Evolutionary conservation across 2,888 invertebrate species (phyloP).

Genomic region (Drosophila trichaetosa): DNA sequence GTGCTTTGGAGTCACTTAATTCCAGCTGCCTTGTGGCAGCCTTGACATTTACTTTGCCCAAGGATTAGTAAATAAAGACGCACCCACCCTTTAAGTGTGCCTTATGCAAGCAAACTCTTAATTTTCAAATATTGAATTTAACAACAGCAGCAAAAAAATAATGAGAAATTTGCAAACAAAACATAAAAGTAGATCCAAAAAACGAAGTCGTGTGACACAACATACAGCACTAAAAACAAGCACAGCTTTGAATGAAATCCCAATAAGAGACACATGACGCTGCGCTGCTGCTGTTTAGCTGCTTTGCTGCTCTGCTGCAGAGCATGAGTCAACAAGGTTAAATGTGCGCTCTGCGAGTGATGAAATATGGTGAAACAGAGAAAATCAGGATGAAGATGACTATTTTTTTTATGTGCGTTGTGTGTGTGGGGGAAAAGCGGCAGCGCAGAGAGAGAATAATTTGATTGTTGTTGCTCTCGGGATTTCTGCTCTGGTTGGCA

Average conservation of each 20-base stretch:
- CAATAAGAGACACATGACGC: conserved; percentile 53
- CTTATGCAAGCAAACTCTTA: conserved; percentile 45
- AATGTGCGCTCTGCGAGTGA: conserved; percentile 39
- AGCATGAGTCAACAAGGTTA: conserved; percentile 73
- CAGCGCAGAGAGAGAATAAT: conserved; percentile 19
- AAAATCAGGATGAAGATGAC: conserved; percentile 46
- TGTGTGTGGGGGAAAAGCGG: neutral
- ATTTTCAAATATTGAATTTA: neutral
- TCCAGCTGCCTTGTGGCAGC: conserved; percentile 40
- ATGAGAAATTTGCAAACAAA: conserved; percentile 4
- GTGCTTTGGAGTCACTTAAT: conserved; percentile 13
- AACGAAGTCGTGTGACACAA: conserved; percentile 45
- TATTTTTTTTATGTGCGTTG: conserved; percentile 14
- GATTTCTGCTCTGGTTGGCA: conserved; percentile 50
- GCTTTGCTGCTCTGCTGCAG: conserved; percentile 34
- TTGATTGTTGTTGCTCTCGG: conserved; percentile 41
- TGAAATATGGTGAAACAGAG: conserved; percentile 32
- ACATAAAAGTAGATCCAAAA: conserved; percentile 21
- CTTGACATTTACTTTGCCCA: conserved; percentile 64
- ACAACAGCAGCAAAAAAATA: neutral
- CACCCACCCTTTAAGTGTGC: conserved; percentile 3
- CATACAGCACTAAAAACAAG: conserved; percentile 9
- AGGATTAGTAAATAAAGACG: neutral
- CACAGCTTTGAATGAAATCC: conserved; percentile 53
- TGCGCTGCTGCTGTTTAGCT: conserved; percentile 24